Conservation (phyloP, 2,797 vertebrate genomes). For the Sebastes cheni region DNA sequence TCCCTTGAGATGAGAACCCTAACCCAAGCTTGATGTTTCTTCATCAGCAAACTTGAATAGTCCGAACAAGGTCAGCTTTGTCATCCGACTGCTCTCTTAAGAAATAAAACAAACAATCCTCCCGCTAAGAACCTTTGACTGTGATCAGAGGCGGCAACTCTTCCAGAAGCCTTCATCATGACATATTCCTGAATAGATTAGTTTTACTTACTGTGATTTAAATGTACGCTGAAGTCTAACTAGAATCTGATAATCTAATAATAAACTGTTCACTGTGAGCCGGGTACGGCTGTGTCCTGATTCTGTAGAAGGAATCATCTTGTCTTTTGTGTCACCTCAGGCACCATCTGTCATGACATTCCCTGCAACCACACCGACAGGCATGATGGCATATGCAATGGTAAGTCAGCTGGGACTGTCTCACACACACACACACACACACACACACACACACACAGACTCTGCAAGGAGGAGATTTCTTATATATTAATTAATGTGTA, state of each 20-base stretch:
- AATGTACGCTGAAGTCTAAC: background rate
- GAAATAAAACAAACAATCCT: background rate
- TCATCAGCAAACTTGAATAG: background rate
- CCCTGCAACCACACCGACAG: constrained; percentile 94
- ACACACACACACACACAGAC: background rate
- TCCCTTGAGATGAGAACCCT: background rate
- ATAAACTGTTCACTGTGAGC: background rate
- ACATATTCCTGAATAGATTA: background rate
- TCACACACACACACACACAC: background rate
- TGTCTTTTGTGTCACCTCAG: constrained; percentile 79
- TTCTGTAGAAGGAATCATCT: constrained; percentile 52
- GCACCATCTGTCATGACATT: constrained; percentile 95
- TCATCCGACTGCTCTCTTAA: background rate
- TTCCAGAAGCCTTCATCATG: background rate
- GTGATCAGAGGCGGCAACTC: background rate
- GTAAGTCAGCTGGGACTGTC: constrained; percentile 71
- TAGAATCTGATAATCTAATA: background rate
- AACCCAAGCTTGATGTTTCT: no score
- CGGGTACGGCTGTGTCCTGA: constrained; percentile 17
- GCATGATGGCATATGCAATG: constrained; percentile 94
- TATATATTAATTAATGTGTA: no score
- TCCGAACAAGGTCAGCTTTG: constrained; percentile 7
- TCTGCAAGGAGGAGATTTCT: background rate
- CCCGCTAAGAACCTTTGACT: background rate
- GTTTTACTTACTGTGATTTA: background rate